A percentile compares a stretch with the other conserved stretches of the same genome.
These are phyloP conservation scores for Pelodiscus sinensis DNA, from an alignment of 2,113 vertebrate genomes.

Conservation along the genomic window DNA sequence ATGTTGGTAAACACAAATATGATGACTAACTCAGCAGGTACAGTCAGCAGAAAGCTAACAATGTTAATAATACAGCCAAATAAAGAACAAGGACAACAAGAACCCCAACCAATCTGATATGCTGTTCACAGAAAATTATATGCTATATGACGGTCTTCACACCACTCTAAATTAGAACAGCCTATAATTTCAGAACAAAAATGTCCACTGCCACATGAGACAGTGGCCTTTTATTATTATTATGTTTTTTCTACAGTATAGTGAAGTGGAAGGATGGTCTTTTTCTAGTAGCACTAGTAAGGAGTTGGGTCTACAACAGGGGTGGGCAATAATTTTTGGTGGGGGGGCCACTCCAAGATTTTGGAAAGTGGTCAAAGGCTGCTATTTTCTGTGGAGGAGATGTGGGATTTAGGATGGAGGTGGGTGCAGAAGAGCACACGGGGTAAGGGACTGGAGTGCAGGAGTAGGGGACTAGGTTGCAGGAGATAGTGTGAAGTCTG, in stretches of 20 bases:
- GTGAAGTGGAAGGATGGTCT: neutral
- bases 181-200: neutral
- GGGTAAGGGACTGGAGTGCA: too few relatives aligned
- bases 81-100: neutral
- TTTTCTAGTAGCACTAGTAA: fast-evolving
- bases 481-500: too few relatives aligned
- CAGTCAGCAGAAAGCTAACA: neutral
- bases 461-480: too few relatives aligned
- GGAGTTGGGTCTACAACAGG: neutral
- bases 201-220: neutral
- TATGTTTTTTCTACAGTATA: neutral
- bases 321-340: too few relatives aligned
- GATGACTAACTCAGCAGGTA: neutral
- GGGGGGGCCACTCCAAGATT: too few relatives aligned
- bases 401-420: too few relatives aligned
- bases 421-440: too few relatives aligned
- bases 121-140: neutral
- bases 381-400: too few relatives aligned
- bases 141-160: neutral
- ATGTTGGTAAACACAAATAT: neutral
- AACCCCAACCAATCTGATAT: neutral
- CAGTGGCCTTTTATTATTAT: neutral
- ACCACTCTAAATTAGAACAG: neutral
- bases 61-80: neutral
- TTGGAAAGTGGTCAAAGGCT: too few relatives aligned